Evolutionary conservation across 2,113 vertebrate species (phyloP).

Genomic region (Chrysemys picta): DNA sequence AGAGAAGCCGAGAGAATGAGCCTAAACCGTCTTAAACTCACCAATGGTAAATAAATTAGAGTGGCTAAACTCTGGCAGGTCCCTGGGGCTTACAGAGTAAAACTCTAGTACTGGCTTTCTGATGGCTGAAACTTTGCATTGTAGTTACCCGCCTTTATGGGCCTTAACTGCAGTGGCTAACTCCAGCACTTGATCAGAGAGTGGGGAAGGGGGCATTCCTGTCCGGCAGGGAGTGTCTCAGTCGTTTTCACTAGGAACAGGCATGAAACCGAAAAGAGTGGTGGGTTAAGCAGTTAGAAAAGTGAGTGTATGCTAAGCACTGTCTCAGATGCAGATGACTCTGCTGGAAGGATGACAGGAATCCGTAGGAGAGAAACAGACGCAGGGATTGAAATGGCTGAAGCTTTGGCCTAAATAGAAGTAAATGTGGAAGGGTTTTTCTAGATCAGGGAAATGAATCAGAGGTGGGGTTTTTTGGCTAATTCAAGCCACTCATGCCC

Average conservation of each 20-base stretch:
- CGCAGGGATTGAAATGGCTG: constrained; percentile 51
- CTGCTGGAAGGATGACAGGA: constrained; percentile 53
- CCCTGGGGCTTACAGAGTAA: background rate
- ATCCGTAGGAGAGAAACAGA: constrained; percentile 49
- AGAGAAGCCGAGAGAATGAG: background rate
- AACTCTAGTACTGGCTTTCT: background rate
- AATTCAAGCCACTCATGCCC: background rate
- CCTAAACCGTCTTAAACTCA: background rate
- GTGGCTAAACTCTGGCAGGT: background rate
- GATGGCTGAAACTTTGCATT: background rate
- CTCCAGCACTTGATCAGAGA: background rate
- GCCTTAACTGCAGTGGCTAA: background rate
- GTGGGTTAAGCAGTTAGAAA: background rate
- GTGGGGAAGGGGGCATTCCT: background rate
- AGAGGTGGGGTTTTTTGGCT: background rate
- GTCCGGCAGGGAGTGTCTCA: background rate
- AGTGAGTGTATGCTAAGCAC: background rate
- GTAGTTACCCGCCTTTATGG: background rate
- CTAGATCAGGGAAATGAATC: constrained; percentile 45
- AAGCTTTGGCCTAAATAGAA: constrained; percentile 55
- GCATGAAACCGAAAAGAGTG: background rate
- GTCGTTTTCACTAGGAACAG: background rate
- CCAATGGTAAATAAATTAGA: accelerated
- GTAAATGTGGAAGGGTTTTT: constrained; percentile 55
- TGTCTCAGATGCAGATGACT: background rate